Evolutionary conservation across 2,888 invertebrate genomes (phyloP).

Genomic region (Zygogramma bicolorata): DNA sequence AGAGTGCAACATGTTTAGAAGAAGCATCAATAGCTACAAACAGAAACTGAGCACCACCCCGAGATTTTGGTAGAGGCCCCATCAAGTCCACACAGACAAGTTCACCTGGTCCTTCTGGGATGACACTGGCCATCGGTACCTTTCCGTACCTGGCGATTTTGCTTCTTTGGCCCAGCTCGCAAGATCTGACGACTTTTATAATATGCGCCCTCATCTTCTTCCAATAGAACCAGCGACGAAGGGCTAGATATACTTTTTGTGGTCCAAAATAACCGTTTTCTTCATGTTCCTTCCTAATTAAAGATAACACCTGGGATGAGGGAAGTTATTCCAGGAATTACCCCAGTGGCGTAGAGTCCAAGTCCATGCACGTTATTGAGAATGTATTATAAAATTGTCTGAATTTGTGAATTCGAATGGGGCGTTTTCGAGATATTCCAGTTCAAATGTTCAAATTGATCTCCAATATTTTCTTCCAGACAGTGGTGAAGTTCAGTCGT

Average conservation of each 20-base stretch:
- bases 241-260: neutral
- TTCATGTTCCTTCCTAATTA: neutral
- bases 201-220: conserved; percentile 3
- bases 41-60: conserved; percentile 20
- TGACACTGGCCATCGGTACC: neutral
- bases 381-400: too few species aligned
- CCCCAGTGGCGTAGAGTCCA: too few species aligned
- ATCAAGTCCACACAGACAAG: conserved; percentile 28
- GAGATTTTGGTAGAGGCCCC: conserved; percentile 24
- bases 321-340: too few species aligned
- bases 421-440: too few species aligned
- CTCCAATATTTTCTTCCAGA: too few species aligned
- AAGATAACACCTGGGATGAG: too few species aligned
- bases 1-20: conserved; percentile 17
- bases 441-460: too few species aligned
- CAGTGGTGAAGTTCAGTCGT: too few species aligned
- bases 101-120: neutral
- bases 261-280: conserved; percentile 13
- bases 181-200: neutral
- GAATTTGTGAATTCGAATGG: too few species aligned
- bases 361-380: too few species aligned
- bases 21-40: conserved; percentile 29
- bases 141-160: neutral
- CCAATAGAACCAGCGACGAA: neutral
- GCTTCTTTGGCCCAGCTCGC: neutral